Conservation (phyloP, 2,797 vertebrate species). For the Enoplosus armatus region DNA sequence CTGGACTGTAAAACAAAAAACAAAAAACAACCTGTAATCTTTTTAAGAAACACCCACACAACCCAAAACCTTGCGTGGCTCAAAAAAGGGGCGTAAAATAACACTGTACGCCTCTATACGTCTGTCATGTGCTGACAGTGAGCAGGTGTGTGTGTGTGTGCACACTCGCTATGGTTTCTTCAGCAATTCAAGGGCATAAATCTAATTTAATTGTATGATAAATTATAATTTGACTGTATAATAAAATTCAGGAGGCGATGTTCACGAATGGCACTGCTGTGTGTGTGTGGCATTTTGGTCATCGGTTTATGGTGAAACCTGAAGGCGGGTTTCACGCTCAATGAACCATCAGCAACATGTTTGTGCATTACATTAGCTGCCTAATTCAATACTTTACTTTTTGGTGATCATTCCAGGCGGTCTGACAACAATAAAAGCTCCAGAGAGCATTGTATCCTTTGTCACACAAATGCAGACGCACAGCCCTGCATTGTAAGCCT, state of each 20-base stretch:
- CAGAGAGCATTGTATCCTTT: constrained; percentile 34
- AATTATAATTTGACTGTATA: no score
- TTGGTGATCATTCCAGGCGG: constrained; percentile 42
- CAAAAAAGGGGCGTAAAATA: neutral
- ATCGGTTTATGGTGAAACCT: constrained; percentile 39
- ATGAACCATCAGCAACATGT: constrained; percentile 41
- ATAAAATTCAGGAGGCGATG: constrained; percentile 48
- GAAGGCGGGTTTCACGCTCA: constrained; percentile 30
- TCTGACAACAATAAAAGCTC: constrained; percentile 33
- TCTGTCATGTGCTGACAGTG: constrained; percentile 26
- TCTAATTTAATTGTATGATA: constrained; percentile 29
- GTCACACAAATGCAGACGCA: constrained; percentile 40
- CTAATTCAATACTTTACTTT: constrained; percentile 53
- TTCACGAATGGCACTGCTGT: constrained; percentile 56
- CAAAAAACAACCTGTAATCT: no score
- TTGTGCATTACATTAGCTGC: constrained; percentile 64
- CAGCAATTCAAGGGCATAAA: constrained; percentile 45
- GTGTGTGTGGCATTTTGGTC: constrained; percentile 59
- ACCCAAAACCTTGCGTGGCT: constrained; percentile 16
- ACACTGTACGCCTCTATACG: constrained; percentile 19
- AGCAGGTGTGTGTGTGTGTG: no score
- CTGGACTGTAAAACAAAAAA: no score
- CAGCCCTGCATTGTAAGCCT: constrained; percentile 25
- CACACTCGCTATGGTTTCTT: constrained; percentile 26
- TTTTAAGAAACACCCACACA: constrained; percentile 1